phyloP scores from a whole-genome alignment of 2,113 vertebrate genomes.

The Nothobranchius kuhntae region DNA sequence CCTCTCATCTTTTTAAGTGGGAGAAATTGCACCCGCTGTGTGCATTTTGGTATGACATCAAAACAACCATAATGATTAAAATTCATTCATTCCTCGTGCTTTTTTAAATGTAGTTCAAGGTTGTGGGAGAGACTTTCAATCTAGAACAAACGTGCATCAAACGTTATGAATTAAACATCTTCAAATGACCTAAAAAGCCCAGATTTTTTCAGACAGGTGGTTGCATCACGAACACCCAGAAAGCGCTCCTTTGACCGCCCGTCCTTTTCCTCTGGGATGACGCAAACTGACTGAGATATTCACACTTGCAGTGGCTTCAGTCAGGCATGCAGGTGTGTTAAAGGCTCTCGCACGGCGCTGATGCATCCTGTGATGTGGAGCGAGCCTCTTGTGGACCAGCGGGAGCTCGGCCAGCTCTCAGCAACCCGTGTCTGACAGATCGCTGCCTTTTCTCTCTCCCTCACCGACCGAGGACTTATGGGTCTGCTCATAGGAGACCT shows the following conservation, averaged over 20 bases:
- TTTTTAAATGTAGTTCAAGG: background rate
- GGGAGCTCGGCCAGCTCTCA: constrained; percentile 38
- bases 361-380: constrained; percentile 22
- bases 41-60: too few species aligned
- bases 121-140: background rate
- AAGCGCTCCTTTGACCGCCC: background rate
- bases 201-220: background rate
- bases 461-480: constrained; percentile 28
- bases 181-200: background rate
- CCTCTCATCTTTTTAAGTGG: too few species aligned
- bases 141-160: background rate
- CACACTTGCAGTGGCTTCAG: constrained; percentile 60
- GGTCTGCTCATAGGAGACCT: background rate
- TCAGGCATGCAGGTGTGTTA: constrained; percentile 69
- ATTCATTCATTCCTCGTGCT: background rate
- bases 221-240: constrained; percentile 22
- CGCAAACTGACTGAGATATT: constrained; percentile 62
- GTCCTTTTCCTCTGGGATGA: constrained; percentile 47
- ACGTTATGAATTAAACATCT: constrained; percentile 5
- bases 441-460: constrained; percentile 33
- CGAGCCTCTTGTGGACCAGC: constrained; percentile 41
- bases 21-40: too few species aligned
- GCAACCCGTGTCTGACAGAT: constrained; percentile 48
- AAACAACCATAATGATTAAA: too few species aligned
- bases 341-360: constrained; percentile 53